A percentile compares a stretch with the other conserved stretches of the same genome.
Evolutionary conservation across 2,797 vertebrate species (phyloP).

Genomic region (Acanthis flammea): DNA sequence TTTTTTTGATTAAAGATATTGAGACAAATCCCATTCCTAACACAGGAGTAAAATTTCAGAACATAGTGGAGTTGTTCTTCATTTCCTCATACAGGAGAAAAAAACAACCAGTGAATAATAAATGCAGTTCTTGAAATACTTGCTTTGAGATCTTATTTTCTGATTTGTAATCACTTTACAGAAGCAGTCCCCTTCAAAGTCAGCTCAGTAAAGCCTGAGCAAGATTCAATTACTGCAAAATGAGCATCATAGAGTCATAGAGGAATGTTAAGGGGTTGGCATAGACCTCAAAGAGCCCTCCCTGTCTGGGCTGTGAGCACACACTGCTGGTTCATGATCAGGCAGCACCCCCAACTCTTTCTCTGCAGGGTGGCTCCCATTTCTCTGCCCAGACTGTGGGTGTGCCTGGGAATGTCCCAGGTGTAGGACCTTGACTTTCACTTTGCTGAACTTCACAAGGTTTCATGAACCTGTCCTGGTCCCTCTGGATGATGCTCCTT

Average conservation of each 20-base stretch:
- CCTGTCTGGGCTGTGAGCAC: accelerated
- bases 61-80: background rate
- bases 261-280: background rate
- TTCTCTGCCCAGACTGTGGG: background rate
- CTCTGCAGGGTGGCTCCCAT: background rate
- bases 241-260: background rate
- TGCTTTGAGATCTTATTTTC: background rate
- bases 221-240: background rate
- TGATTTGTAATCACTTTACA: background rate
- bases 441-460: background rate
- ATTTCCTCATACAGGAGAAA: background rate
- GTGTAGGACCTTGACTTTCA: background rate
- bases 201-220: background rate
- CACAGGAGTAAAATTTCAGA: background rate
- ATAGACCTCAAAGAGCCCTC: background rate
- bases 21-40: background rate
- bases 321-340: background rate
- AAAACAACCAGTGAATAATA: background rate
- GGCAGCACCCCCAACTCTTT: background rate
- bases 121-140: background rate
- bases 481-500: background rate
- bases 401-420: background rate
- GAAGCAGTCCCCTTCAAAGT: background rate
- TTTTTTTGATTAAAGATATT: background rate
- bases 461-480: background rate